Base-by-base conservation (phyloP, 1,140 invertebrate genomes). In the Himalopsyche phryganea region DNA sequence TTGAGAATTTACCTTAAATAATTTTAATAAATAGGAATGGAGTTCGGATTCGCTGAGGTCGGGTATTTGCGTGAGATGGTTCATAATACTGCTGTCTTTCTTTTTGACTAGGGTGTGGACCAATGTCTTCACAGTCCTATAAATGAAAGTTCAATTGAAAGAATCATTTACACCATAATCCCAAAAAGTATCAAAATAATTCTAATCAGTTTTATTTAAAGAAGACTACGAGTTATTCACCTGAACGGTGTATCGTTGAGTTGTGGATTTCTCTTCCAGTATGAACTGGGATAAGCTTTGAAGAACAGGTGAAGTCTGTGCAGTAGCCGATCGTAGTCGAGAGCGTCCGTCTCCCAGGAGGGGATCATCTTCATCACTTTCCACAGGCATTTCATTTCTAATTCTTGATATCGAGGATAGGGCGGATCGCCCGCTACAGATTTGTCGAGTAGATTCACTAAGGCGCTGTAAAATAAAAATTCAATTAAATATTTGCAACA, bases 381-480 rank as follows among this genome's bases (percentile, higher is more conserved):
- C 92, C 85, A 97, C 61, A 89, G 83, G 72, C 87, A 96, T 74
- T 94, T 95, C 84, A 90, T 92, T 38, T 91, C 86, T 46, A 90
- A 73, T 66, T 91, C 92, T 61, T 85, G 84, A 69, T 87, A 93
- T 50, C 90, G 88, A 11, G 79, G 80, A 60, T 76, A 81, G 49
- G 80, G 75, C 46, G 80, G 80, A 45, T 68, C 73, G 4, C 73
- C 71, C 3, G 54, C 33, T 50, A 77, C 75, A 0, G 74, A 76
- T 6, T 77, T 75, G 63, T 78, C 74, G 6, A 77, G 70, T 0
- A 78, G 69, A 0, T 72, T 72, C 6, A 78, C 71, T 60, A 77
- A 71, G 32, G 75, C 74, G 48, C 75, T 76, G 69, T 10, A 52
- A 46, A 20, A 41, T 23, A 19, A 48, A 55, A 41, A 55, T 41